Percentiles rank a stretch among this genome's conserved stretches.
phyloP scores from a whole-genome alignment of 92 coral and sea anemone species.

The Umimayanthus chanpuru region DNA sequence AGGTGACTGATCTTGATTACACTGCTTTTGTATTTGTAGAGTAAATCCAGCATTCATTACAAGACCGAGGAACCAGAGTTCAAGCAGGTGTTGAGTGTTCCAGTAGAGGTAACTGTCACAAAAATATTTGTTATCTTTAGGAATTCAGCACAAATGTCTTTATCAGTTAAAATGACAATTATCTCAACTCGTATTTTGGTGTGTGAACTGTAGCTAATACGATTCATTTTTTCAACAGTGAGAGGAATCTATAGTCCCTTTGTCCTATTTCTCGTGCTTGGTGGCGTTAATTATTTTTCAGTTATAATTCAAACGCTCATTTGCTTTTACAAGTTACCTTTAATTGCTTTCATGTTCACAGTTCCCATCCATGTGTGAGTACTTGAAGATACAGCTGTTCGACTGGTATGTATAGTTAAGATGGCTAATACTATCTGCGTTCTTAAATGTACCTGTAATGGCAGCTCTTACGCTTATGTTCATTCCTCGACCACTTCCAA shows the following conservation, averaged over 20 bases:
- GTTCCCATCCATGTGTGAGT: constrained; percentile 94
- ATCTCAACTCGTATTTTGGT: no score
- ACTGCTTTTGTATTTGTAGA: constrained; percentile 42
- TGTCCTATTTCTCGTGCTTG: background rate
- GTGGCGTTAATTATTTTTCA: no score
- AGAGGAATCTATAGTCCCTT: no score
- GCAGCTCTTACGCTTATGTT: background rate
- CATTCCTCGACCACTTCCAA: no score
- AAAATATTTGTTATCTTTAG: background rate
- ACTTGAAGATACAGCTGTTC: constrained; percentile 74
- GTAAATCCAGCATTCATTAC: constrained; percentile 72
- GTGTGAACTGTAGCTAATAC: no score
- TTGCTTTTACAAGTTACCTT: background rate
- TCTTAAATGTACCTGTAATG: background rate
- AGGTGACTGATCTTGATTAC: background rate
- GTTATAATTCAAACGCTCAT: no score
- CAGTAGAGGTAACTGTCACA: constrained; percentile 56
- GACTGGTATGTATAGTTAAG: constrained; percentile 72
- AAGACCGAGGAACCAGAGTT: constrained; percentile 79
- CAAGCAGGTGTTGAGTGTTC: constrained; percentile 73
- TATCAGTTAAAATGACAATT: no score
- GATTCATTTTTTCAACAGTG: no score
- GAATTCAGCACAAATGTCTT: no score
- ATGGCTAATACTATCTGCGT: background rate
- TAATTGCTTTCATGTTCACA: constrained; percentile 12